Percentiles rank a stretch among this genome's conserved stretches.
Evolutionary conservation across 2,888 invertebrate genomes (phyloP).

Genomic region (Folsomia manolachei): DNA sequence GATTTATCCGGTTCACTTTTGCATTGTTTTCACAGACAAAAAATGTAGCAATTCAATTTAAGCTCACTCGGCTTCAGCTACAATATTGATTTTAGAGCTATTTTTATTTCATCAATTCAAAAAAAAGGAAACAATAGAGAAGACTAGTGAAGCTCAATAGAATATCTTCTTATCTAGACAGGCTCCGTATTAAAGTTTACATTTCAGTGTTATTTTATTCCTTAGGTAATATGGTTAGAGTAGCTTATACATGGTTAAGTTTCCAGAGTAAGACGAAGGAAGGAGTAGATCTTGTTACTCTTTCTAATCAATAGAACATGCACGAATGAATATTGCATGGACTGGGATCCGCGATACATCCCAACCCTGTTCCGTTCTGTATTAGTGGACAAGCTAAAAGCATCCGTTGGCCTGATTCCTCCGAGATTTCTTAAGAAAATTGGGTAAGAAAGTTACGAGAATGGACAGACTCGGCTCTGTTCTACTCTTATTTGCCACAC

Average conservation of each 20-base stretch:
- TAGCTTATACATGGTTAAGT: no score
- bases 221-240: no score
- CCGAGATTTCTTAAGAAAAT: conserved; percentile 9
- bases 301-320: conserved; percentile 5
- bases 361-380: neutral
- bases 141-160: no score
- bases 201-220: no score
- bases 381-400: conserved; percentile 6
- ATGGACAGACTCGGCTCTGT: neutral
- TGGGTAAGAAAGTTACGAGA: conserved; percentile 14
- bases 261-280: no score
- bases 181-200: no score
- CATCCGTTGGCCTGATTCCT: neutral
- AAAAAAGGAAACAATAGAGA: no score
- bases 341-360: neutral
- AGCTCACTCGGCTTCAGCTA: neutral
- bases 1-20: neutral
- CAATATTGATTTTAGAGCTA: neutral
- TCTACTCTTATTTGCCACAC: no score
- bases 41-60: neutral
- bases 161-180: no score
- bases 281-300: neutral
- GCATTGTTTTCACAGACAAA: neutral
- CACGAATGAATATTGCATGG: neutral
- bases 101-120: neutral